These are phyloP conservation scores for Bathynomus jamesi DNA, from an alignment of 1,140 invertebrate genomes.

Conservation along the genomic window DNA sequence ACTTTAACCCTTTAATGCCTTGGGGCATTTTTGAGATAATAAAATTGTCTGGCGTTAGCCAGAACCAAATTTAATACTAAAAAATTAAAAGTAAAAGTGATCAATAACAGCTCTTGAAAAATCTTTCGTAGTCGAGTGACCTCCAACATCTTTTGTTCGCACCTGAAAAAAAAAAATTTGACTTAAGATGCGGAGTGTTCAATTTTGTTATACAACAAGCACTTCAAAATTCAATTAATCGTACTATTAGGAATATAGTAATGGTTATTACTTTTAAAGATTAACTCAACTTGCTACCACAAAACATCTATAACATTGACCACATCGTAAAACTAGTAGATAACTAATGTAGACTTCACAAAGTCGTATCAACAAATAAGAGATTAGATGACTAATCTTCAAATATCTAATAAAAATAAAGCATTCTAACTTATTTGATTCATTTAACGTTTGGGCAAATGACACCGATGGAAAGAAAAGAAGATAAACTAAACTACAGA, in stretches of 20 bases:
- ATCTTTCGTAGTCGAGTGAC: conserved; percentile 87
- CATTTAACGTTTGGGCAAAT: too few species aligned
- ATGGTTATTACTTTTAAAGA: neutral
- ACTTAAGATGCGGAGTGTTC: conserved; percentile 2
- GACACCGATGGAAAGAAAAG: too few species aligned
- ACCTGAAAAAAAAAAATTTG: conserved; percentile 48
- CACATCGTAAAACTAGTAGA: neutral
- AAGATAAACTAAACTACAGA: too few species aligned
- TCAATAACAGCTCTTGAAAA: conserved; percentile 85
- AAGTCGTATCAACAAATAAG: neutral
- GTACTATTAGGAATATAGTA: neutral
- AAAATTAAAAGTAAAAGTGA: conserved; percentile 49
- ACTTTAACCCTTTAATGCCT: too few species aligned
- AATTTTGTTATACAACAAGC: neutral
- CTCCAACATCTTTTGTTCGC: conserved; percentile 88
- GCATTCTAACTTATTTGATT: too few species aligned
- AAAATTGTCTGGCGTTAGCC: too few species aligned
- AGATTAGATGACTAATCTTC: neutral
- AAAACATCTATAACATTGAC: neutral
- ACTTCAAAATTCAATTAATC: neutral
- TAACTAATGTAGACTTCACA: neutral
- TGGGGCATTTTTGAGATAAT: too few species aligned
- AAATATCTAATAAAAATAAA: neutral
- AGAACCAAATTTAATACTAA: too few species aligned
- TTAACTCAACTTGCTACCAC: neutral